Percentiles rank a stretch among this genome's conserved stretches.
phyloP scores from a whole-genome alignment of 2,797 vertebrate genomes.

The Diceros bicornis region DNA sequence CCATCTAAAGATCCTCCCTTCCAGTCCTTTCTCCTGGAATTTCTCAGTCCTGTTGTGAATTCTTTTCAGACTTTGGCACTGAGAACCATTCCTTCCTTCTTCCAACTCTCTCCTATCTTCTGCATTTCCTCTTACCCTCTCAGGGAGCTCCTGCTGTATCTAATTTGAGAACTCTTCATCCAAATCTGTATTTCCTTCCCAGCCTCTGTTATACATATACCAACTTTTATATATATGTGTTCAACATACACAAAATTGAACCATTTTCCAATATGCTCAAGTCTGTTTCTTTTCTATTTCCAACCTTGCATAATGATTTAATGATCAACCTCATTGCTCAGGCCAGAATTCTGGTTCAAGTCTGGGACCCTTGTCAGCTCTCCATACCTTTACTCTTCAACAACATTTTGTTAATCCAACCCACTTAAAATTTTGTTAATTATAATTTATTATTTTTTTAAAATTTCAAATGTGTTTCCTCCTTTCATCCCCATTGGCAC shows the following conservation, averaged over 20 bases:
- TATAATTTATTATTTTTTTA: background rate
- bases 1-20: background rate
- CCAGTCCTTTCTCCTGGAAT: background rate
- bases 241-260: background rate
- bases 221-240: background rate
- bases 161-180: background rate
- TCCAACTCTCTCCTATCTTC: background rate
- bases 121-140: background rate
- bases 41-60: background rate
- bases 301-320: background rate
- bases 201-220: background rate
- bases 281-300: background rate
- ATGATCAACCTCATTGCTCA: background rate
- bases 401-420: background rate
- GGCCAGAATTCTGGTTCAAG: slow-evolving; percentile 12
- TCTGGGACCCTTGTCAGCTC: background rate
- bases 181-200: background rate
- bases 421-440: background rate
- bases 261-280: background rate
- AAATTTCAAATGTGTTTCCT: background rate
- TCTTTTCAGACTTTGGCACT: background rate
- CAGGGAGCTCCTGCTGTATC: background rate
- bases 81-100: background rate
- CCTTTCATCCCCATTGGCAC: background rate
- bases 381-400: background rate